Evolutionary conservation across 2,888 invertebrate genomes (phyloP), one percentile per base, ranked within the genome.

Genomic region (Drosophila incognita): DNA sequence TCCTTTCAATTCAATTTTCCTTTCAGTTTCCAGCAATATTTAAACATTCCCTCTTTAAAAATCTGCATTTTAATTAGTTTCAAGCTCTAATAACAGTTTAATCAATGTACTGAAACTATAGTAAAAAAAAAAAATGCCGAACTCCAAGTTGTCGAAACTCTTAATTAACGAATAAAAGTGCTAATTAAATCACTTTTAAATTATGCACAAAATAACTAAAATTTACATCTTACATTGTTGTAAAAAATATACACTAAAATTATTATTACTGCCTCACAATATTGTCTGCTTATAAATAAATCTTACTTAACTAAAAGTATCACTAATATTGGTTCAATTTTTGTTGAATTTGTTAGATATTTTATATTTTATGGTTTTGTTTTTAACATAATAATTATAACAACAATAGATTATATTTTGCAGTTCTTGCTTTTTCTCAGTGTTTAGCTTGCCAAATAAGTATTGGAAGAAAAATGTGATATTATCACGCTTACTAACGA

Each of bases 41-140:
- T 8, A 40, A 29, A 1, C 7, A 15, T 40, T 36, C 18, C 18
- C 6, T 18, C 6, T 54, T 24, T 35, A 10, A 51, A 29, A 8
- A 2, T 10, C 1, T 60, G 24, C 4, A n/a, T 63, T 36, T n/a
- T 36, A 11, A n/a, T 31, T 52, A 24, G 27, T 21, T 13, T 21
- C 13, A 38, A 63, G 33, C 33, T 65, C 51, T 35, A 64, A 68
- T 67, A 33, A 21, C 33, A 33, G 21, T 13, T 29, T 11, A 33
- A 48, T 33, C 24, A 33, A 24, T 31, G 10, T 5, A 18, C 33
- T 18, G 11, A 58, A 48, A 48, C n/a, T 46, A 2, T 1, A 10
- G 7, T 31, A 24, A 31, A 27, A 24, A n/a, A n/a, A n/a, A 11
- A 58, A 49, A 24, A 48, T 31, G n/a, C 13, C 33, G 8, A 27